phyloP scores from a whole-genome alignment of 2,888 invertebrate genomes.

The Limnephilus lunatus region DNA sequence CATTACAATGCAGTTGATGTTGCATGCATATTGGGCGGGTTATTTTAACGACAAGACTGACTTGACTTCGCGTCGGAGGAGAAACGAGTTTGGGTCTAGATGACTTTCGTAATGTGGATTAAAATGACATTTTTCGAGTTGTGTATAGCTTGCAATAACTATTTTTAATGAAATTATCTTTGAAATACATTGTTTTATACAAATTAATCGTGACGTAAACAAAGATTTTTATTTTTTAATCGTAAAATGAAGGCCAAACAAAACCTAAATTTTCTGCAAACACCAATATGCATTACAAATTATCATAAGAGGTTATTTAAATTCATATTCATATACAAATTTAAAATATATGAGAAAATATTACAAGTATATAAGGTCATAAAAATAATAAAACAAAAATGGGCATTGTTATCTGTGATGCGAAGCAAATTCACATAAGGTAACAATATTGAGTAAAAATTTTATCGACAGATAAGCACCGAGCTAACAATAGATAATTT shows the following conservation, averaged over 20 bases:
- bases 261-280: no score
- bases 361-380: not conserved
- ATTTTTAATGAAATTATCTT: no score
- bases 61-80: not conserved
- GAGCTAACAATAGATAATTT: constrained; percentile 39
- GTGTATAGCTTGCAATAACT: not conserved
- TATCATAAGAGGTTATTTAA: not conserved
- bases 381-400: constrained; percentile 1
- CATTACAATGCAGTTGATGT: not conserved
- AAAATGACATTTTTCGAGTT: not conserved
- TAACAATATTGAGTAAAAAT: constrained; percentile 3
- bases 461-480: constrained; percentile 25
- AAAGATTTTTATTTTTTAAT: no score
- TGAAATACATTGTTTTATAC: no score
- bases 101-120: not conserved
- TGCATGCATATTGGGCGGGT: not conserved
- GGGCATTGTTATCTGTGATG: constrained; percentile 25
- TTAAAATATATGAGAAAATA: not conserved
- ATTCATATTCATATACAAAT: not conserved
- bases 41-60: not conserved
- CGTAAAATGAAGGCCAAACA: no score
- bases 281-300: no score
- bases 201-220: no score
- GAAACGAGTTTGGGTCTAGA: not conserved
- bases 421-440: constrained; percentile 20